Evolutionary conservation across 2,888 invertebrate genomes (phyloP).

Genomic region (Conops quadrifasciatus): DNA sequence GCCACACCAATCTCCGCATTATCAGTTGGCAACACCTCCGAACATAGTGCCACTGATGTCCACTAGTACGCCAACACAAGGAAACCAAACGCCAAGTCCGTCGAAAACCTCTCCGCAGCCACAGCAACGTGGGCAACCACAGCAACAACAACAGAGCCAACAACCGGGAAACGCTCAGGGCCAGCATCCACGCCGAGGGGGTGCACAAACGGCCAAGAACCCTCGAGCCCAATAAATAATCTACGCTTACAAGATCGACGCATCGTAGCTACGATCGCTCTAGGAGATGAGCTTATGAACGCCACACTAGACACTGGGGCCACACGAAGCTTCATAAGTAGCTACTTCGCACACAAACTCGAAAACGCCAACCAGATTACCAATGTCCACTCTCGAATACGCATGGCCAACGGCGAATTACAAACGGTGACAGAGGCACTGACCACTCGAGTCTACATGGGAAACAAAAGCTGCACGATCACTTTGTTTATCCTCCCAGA

Average conservation of each 20-base stretch:
- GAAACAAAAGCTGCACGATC: background rate
- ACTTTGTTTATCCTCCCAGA: background rate
- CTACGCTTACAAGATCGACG: background rate
- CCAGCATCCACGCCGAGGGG: background rate
- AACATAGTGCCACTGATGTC: too few relatives aligned
- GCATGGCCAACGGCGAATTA: background rate
- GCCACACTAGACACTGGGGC: background rate
- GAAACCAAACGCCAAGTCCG: background rate
- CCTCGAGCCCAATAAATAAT: slow-evolving; percentile 6
- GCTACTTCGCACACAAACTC: background rate
- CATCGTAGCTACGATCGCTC: background rate
- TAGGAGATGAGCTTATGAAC: slow-evolving; percentile 8
- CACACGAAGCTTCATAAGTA: background rate
- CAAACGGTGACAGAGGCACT: slow-evolving; percentile 10
- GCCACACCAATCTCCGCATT: too few relatives aligned
- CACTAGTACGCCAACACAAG: too few relatives aligned
- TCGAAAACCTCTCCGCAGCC: background rate
- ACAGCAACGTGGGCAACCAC: background rate
- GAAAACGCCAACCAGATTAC: background rate
- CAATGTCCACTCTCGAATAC: background rate
- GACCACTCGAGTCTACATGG: background rate
- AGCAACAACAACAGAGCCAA: too few relatives aligned
- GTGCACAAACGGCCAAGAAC: background rate
- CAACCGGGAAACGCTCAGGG: background rate
- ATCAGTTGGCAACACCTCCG: too few relatives aligned